Conservation (phyloP, 2,113 vertebrate genomes). For the Myocastor coypus region DNA sequence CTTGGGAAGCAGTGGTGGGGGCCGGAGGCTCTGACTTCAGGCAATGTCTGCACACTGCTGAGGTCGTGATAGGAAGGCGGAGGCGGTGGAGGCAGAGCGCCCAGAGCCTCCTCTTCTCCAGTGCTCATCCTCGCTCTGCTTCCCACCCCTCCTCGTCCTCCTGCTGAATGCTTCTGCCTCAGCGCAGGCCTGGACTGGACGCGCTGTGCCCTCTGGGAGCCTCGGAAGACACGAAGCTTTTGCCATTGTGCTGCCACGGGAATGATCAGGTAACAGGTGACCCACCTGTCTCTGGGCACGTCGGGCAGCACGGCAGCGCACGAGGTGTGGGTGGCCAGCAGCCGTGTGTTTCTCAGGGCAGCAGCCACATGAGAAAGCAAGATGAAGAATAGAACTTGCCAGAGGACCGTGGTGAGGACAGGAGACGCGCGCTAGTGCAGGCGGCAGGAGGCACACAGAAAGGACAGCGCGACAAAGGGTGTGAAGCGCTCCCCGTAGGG, state of each 20-base stretch:
- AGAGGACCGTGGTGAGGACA: not conserved
- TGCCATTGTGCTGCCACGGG: not conserved
- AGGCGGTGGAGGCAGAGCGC: not conserved
- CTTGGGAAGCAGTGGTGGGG: not conserved
- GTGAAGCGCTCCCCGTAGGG: not conserved
- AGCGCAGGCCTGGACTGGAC: not conserved
- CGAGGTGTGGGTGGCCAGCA: no score
- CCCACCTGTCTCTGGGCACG: accelerated
- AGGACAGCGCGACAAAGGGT: not conserved
- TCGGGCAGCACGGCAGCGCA: accelerated
- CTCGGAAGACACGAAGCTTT: not conserved
- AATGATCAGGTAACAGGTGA: not conserved
- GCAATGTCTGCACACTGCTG: not conserved
- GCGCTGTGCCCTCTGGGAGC: not conserved
- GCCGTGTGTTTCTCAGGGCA: accelerated
- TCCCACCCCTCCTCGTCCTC: not conserved
- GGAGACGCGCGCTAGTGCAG: accelerated
- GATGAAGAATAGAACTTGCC: accelerated
- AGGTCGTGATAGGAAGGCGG: not conserved
- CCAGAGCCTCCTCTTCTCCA: not conserved
- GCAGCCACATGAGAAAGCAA: accelerated
- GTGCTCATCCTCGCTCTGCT: not conserved
- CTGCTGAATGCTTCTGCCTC: not conserved
- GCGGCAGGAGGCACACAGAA: not conserved
- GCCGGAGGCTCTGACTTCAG: not conserved